phyloP scores from a whole-genome alignment of 2,113 vertebrate genomes.

The Datnioides undecimradiatus region DNA sequence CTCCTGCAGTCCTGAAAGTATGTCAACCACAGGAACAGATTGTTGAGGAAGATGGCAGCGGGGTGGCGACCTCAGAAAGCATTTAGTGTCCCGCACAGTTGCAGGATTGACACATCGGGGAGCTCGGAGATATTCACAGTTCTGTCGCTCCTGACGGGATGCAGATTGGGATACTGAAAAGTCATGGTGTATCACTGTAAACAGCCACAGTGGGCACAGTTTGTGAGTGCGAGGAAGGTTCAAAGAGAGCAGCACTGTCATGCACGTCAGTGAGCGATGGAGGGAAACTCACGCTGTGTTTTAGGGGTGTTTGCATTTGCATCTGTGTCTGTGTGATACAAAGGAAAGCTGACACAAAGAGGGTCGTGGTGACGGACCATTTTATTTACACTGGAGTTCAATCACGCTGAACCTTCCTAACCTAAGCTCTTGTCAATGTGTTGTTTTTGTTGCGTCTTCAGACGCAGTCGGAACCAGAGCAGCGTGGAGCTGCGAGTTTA shows the following conservation, averaged over 20 bases:
- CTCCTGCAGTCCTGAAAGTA: not conserved
- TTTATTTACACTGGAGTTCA: conserved; percentile 31
- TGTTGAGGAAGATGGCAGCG: conserved; percentile 20
- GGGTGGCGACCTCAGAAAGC: conserved; percentile 36
- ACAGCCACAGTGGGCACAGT: conserved; percentile 9
- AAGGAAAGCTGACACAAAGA: not conserved
- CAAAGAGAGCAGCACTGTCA: conserved; percentile 27
- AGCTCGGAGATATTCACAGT: conserved; percentile 30
- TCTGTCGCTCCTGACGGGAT: conserved; percentile 20
- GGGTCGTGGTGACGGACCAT: not conserved
- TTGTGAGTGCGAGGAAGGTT: conserved; percentile 32
- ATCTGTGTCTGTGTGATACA: conserved; percentile 1
- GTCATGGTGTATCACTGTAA: conserved; percentile 45
- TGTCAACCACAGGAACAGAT: conserved; percentile 29
- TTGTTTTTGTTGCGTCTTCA: conserved; percentile 24
- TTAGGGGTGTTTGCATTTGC: not conserved
- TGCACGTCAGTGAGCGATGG: not conserved
- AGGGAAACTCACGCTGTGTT: not conserved
- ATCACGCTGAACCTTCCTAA: conserved; percentile 9
- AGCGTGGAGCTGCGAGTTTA: not conserved
- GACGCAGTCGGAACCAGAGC: conserved; percentile 14
- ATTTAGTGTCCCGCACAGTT: conserved; percentile 9
- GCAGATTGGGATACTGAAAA: conserved; percentile 43
- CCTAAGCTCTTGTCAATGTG: conserved; percentile 27
- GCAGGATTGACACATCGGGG: conserved; percentile 29